Base-by-base conservation (phyloP, 2,113 vertebrate species). In the Canis aureus region DNA sequence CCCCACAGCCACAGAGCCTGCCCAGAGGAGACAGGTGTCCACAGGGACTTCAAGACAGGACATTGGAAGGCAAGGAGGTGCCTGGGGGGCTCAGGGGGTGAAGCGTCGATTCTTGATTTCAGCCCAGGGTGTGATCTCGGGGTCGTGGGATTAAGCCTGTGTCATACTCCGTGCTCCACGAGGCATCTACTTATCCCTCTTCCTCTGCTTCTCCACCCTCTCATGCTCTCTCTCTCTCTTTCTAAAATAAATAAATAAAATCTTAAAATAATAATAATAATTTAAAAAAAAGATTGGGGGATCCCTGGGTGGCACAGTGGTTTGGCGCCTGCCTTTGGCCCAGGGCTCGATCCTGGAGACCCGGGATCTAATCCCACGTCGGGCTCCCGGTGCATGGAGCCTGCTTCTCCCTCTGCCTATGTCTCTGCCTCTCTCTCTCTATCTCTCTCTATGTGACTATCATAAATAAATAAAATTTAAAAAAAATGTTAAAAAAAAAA, bases 21-120 rank as follows among this genome's bases (percentile, higher is more conserved):
- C 35, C 19, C 59, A 9, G 81, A 22, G 25, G 43, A 38, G 29
- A 11, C 1, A 22, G 29, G 0, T 7, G 0, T 10, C 53, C 17
- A 3, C 49, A 35, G n/a, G 16, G 2, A 19, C 55, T 0, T 0
- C 10, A 1, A 49, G 60, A 22, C n/a, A 79, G 55, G 43, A 17
- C 78, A 25, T 0, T 2, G 22, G 38, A 25, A 23, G 15, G 32
- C 55, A 66, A 29, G 85, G 67, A 32, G 32, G 8, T 0, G 1
- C 67, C 67, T 69, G 67, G 32, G 67, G 15, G 32, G 67, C 32
- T 35, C 32, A 17, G 67, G n/a, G 32, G 1, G 32, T 69, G n/a
- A 69, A 35, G 67, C 17, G 3, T 35, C 67, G 8, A 69, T 3
- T 69, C 67, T 35, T 69, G 67, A 35, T 10, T 69, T 69, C 16